Conservation (phyloP, 1,140 invertebrate species). For the Uloborus diversus region DNA sequence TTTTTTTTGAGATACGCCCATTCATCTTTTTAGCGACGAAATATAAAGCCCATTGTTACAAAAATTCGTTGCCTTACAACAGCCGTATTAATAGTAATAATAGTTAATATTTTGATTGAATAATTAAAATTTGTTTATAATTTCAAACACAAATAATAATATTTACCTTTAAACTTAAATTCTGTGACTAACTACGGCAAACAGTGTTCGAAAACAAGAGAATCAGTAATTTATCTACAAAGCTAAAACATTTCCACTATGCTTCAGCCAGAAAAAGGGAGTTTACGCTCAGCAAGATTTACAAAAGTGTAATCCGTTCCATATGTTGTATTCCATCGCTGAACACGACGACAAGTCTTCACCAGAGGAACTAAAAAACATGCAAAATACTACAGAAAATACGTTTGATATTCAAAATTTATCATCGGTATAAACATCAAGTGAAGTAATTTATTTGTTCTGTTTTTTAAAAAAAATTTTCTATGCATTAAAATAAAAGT, state of each 20-base stretch:
- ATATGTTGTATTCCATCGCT: conserved; percentile 9
- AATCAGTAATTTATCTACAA: neutral
- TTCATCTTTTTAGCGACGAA: no score
- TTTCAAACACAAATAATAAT: neutral
- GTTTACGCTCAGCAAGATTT: neutral
- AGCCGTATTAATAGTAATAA: no score
- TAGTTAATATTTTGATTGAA: no score
- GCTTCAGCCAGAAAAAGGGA: neutral
- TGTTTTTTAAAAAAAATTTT: neutral
- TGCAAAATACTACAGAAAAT: neutral
- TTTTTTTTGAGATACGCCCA: no score
- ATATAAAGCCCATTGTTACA: no score
- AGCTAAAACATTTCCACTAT: neutral
- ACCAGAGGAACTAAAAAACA: conserved; percentile 10
- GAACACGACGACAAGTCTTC: neutral
- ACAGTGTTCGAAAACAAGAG: neutral
- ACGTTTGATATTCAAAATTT: neutral
- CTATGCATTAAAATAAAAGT: no score
- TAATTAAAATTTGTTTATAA: no score
- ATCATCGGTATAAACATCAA: neutral
- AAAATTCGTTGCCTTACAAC: no score
- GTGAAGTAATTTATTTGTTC: neutral
- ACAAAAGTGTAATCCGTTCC: neutral
- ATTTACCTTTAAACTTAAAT: conserved; percentile 15
- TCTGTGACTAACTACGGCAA: neutral